Evolutionary conservation across 2,888 invertebrate genomes (phyloP).

Genomic region (Lissonota sp.): DNA sequence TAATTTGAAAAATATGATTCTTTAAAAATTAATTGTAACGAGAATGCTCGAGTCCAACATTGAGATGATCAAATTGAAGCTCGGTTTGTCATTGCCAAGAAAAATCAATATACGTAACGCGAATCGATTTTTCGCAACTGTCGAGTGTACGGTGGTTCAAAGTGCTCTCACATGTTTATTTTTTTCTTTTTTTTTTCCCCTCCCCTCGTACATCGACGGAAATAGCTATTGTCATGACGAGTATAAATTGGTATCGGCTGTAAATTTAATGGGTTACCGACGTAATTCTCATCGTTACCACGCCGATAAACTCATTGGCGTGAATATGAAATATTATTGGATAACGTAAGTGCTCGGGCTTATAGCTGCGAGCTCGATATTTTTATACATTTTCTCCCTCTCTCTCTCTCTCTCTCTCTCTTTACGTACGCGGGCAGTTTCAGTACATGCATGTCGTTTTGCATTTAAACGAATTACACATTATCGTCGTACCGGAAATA

Average conservation of each 20-base stretch:
- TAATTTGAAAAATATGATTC: too few relatives aligned
- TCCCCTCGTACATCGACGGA: neutral
- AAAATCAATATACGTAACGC: conserved; percentile 2
- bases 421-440: too few relatives aligned
- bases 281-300: neutral
- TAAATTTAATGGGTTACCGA: neutral
- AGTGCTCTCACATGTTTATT: conserved; percentile 3
- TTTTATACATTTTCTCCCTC: neutral
- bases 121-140: conserved; percentile 22
- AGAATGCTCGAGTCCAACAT: too few relatives aligned
- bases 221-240: conserved; percentile 1
- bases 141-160: conserved; percentile 2
- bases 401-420: too few relatives aligned
- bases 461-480: too few relatives aligned
- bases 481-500: too few relatives aligned
- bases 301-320: neutral
- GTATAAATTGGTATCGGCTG: neutral
- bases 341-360: neutral
- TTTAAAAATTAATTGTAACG: too few relatives aligned
- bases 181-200: neutral
- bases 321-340: too few relatives aligned
- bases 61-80: neutral
- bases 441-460: too few relatives aligned
- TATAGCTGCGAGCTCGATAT: neutral
- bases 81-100: neutral